These are phyloP conservation scores for Hylaea fasciaria DNA, from an alignment of 2,888 invertebrate species.

Conservation along the genomic window DNA sequence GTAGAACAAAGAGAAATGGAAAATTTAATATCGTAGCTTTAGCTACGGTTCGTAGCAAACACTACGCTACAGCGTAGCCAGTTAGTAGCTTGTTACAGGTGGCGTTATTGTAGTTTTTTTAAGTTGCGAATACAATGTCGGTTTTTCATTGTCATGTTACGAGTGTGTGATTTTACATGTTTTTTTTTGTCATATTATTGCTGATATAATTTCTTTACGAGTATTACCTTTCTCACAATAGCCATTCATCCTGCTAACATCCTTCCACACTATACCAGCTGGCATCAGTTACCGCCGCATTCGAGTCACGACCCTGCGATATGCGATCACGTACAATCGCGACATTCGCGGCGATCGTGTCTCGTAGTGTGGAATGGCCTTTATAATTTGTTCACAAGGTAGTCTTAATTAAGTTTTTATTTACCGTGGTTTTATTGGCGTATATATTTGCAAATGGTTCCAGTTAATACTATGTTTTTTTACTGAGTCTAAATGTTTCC, in stretches of 20 bases:
- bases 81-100: no score
- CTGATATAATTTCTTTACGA: no score
- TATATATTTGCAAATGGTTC: neutral
- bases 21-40: conserved; percentile 5
- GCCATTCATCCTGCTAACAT: neutral
- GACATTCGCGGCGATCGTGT: conserved; percentile 14
- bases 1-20: conserved; percentile 1
- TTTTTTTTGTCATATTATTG: no score
- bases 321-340: conserved; percentile 38
- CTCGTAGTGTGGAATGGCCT: conserved; percentile 10
- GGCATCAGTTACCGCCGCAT: conserved; percentile 5
- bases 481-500: no score
- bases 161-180: no score
- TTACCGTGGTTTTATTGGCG: neutral
- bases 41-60: neutral
- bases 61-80: no score
- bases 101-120: no score
- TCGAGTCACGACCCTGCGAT: conserved; percentile 39
- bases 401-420: conserved; percentile 15
- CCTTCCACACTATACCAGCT: neutral
- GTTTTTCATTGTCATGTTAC: no score
- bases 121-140: no score
- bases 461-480: neutral
- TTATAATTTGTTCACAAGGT: conserved; percentile 27
- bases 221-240: no score